phyloP scores from a whole-genome alignment of 2,113 vertebrate species.

The Eira barbara region DNA sequence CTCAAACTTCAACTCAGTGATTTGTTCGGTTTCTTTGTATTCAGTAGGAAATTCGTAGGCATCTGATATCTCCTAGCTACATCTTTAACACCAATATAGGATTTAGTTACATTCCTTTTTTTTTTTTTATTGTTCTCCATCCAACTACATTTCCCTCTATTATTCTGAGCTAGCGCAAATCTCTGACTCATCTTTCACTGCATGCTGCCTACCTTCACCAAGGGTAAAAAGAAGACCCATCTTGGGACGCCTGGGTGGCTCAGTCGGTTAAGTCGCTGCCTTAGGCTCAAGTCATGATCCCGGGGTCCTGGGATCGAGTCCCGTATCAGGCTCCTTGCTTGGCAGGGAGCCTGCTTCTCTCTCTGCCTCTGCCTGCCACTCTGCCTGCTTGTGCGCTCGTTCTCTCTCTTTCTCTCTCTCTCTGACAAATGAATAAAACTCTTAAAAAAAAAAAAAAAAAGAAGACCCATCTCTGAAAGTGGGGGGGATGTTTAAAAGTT shows the following conservation, averaged over 20 bases:
- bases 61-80: not conserved
- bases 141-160: not conserved
- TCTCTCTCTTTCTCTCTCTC: no score
- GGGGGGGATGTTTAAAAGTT: not conserved
- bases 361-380: no score
- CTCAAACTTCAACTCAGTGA: not conserved
- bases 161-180: not conserved
- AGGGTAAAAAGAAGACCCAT: not conserved
- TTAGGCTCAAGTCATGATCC: no score
- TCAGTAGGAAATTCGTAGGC: not conserved
- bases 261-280: no score
- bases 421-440: no score
- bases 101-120: not conserved
- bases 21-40: not conserved
- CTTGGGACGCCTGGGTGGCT: not conserved
- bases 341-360: no score
- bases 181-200: not conserved
- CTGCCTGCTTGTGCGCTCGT: no score
- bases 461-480: not conserved
- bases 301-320: no score
- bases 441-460: not conserved
- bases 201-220: not conserved
- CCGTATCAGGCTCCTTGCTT: no score
- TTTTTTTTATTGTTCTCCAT: not conserved
- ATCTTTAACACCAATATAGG: not conserved